Evolutionary conservation across 92 coral and sea anemone species (phyloP).

Genomic region (Porites lobata): DNA sequence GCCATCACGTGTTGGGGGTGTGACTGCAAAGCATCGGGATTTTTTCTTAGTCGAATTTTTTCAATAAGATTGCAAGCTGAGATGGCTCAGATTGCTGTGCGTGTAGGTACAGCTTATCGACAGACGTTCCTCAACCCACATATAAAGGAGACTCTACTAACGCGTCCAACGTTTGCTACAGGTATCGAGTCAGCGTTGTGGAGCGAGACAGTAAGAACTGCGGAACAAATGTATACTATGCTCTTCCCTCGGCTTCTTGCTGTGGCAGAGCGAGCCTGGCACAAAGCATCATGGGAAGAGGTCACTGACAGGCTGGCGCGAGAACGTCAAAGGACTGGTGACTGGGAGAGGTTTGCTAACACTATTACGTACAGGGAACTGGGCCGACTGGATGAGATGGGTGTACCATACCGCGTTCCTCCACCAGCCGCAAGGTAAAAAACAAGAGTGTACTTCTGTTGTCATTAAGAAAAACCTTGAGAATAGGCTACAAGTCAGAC

Average conservation of each 20-base stretch:
- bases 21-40: too few relatives aligned
- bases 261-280: constrained; percentile 93
- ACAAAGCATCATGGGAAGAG: constrained; percentile 85
- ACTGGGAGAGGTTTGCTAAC: constrained; percentile 84
- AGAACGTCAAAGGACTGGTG: constrained; percentile 53
- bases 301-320: constrained; percentile 31
- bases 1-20: too few relatives aligned
- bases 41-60: too few relatives aligned
- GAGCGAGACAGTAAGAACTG: constrained; percentile 91
- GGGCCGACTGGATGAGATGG: constrained; percentile 74
- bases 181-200: constrained; percentile 88
- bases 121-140: too few relatives aligned
- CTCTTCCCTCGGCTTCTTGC: constrained; percentile 88
- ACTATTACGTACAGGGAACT: constrained; percentile 78
- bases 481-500: too few relatives aligned
- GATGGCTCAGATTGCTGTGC: too few relatives aligned
- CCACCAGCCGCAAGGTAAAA: constrained; percentile 87
- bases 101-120: too few relatives aligned
- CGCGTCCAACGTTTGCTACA: background rate
- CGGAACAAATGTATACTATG: constrained; percentile 83
- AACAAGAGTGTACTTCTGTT: background rate
- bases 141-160: too few relatives aligned
- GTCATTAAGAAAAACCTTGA: background rate
- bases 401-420: constrained; percentile 74
- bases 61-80: too few relatives aligned